Evolutionary conservation across 2,797 vertebrate species (phyloP), one percentile per base, ranked within the genome.

Genomic region (Danio aesculapii): DNA sequence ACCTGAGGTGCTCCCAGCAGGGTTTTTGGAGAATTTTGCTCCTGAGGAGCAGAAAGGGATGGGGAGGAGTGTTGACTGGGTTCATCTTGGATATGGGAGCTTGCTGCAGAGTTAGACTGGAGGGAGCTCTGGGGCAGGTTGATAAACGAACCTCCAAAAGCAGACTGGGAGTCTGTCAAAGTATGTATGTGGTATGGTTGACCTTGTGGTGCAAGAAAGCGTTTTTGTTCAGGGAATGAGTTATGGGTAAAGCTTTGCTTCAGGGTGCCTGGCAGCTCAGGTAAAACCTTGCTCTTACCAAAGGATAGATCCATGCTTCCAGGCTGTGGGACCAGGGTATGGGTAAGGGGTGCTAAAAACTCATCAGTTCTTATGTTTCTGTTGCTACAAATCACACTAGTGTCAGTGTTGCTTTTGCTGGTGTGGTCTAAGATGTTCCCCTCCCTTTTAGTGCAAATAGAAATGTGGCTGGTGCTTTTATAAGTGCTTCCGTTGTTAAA

Each of bases 221-320:
- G 92, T 72, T 90, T 90, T 84, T 94, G 95, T 10, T 94, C 93
- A 0, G 94, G 94, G 81, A 96, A 95, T 87, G 95, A 93, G 85
- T 93, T 94, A 78, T 90, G 92, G 75, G 89, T 93, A 89, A 96
- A 95, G 85, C 95, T 96, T 59, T 92, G 92, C 87, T 95, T 96
- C 73, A 96, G 89, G 13, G 93, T 93, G 0, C 92, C 94, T 64
- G 95, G 91, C 86, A 96, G 94, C 71, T 96, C 94, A 0, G 95
- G 93, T 44, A 94, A 95, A 83, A 96, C 95, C 90, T 96, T 96
- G 81, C 91, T 93, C 83, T 95, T 95, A 86, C 92, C 93, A 62
- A 93, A 85, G 0, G 87, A 93, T 62, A 93, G 89, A 61, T 96
- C 95, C 0, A 93, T 90, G 83, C 90, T 83, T 0, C 93, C 92